A percentile compares a stretch with the other conserved stretches of the same genome.
Conservation (phyloP, 2,113 vertebrate species). For the Psilopsiagon aymara region DNA sequence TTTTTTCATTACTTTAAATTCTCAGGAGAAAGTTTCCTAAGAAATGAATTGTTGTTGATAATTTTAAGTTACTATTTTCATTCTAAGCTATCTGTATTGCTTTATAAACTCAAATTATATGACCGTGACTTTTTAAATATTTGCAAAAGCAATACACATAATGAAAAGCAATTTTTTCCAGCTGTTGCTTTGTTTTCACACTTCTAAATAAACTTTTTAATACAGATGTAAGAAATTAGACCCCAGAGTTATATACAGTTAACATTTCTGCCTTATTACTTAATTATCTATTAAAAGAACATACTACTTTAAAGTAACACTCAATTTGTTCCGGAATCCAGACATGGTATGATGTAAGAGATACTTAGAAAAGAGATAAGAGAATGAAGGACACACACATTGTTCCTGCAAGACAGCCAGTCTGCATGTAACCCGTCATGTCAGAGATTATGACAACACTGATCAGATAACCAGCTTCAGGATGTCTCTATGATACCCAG, state of each 20-base stretch:
- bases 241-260: background rate
- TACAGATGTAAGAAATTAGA: background rate
- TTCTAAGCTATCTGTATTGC: background rate
- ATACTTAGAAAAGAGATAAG: background rate
- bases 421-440: background rate
- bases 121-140: background rate
- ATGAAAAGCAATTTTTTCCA: background rate
- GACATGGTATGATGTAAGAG: background rate
- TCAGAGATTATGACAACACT: background rate
- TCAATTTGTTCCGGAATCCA: background rate
- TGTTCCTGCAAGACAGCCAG: background rate
- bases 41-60: background rate
- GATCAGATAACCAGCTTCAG: background rate
- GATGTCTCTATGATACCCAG: background rate
- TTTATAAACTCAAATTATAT: background rate
- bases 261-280: background rate
- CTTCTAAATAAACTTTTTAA: background rate
- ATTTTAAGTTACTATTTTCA: background rate
- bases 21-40: background rate
- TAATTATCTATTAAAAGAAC: background rate
- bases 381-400: background rate
- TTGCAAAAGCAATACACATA: background rate
- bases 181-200: background rate
- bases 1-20: background rate
- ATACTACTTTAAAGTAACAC: background rate